Evolutionary conservation across 1,140 invertebrate species (phyloP).

Genomic region (Saccostrea cuccullata): DNA sequence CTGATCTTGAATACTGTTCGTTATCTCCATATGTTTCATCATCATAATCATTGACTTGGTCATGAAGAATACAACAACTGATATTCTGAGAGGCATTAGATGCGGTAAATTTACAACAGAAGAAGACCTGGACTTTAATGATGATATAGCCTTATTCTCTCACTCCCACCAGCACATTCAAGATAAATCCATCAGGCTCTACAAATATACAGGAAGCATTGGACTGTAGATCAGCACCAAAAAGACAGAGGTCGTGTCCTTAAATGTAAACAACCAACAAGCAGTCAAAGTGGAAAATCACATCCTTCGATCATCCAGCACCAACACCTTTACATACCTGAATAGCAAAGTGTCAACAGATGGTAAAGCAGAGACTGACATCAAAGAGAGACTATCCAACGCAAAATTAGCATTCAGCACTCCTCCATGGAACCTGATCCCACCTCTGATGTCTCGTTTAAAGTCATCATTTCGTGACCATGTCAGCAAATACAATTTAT

Average conservation of each 20-base stretch:
- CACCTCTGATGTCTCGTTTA: no score
- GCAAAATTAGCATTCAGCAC: background rate
- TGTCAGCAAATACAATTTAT: no score
- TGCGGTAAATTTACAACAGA: background rate
- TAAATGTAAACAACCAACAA: background rate
- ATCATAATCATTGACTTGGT: no score
- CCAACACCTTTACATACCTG: conserved; percentile 1
- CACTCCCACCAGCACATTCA: no score
- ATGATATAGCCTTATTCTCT: background rate
- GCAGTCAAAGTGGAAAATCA: background rate
- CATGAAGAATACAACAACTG: no score
- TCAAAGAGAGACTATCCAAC: conserved; percentile 30
- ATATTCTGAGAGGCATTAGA: conserved; percentile 4
- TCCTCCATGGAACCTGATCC: no score
- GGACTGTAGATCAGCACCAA: background rate
- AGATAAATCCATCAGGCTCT: conserved; percentile 10
- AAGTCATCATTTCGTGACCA: no score
- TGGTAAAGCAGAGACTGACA: conserved; percentile 37
- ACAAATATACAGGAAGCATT: background rate
- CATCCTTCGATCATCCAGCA: background rate
- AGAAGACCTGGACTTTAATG: conserved; percentile 11
- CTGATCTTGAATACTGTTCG: no score
- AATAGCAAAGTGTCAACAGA: conserved; percentile 12
- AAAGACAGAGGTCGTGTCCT: conserved; percentile 11
- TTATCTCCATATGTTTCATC: no score